Base-by-base conservation (phyloP, 2,113 vertebrate species). In the Apteryx owenii region DNA sequence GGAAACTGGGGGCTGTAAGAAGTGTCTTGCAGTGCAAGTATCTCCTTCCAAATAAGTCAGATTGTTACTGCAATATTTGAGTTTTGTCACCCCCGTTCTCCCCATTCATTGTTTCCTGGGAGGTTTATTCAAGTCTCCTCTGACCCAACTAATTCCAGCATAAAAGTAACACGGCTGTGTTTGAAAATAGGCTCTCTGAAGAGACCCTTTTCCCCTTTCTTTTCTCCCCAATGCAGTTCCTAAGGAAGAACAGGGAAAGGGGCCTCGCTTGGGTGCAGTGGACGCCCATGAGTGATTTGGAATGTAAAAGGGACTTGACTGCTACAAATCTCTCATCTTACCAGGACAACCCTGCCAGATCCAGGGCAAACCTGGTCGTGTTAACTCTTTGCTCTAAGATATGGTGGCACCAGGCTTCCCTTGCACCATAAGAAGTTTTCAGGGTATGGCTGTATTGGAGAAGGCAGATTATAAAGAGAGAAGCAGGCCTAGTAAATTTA, bases 181-280 rank as follows among this genome's bases (percentile, higher is more conserved):
- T 89, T 87, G 84, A 95, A 93, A 95, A 84, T 13, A 75, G 56
- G 20, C 12, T 25, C 38, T 40, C 36, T 81, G 50, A 81, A 86
- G 58, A 62, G 20, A 38, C 0, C 1, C 3, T 54, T 33, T 64
- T 20, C 10, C 77, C 4, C 15, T 72, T 80, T 68, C 38, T 48
- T 85, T 70, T 28, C 29, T 69, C 42, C 19, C 25, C 6, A 15
- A 0, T 54, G 56, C 2, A 3, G 53, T 18, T 93, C 50, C 44
- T 33, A 64, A 40, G 50, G 54, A 46, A 64, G 53, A 82, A 22
- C 1, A 28, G 14, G 38, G 44, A 50, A 78, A 21, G 29, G 25
- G 15, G 29, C 17, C 22, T 92, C 6, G 0, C 22, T 90, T 88
- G 64, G 38, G 9, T 42, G 64, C 40, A 95, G n/a, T 31, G 53